phyloP scores from a whole-genome alignment of 2,113 vertebrate species.

The Delphinus delphis region DNA sequence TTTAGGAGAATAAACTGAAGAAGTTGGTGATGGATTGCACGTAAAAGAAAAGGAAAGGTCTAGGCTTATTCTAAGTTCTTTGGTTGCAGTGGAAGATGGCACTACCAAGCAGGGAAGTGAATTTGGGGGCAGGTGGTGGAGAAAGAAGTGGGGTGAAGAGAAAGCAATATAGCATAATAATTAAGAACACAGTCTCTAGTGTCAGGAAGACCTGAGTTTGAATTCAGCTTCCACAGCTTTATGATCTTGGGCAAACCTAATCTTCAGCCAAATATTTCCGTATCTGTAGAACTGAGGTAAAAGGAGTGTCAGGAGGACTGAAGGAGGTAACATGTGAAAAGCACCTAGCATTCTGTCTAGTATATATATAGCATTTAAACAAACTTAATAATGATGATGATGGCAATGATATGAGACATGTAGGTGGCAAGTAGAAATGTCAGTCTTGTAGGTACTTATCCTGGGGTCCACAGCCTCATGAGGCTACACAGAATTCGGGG shows the following conservation, averaged over 20 bases:
- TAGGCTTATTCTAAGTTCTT: neutral
- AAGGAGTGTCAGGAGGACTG: neutral
- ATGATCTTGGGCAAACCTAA: neutral
- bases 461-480: neutral
- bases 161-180: neutral
- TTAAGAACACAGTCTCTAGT: neutral
- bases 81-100: neutral
- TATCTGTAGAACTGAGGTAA: neutral
- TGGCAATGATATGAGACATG: neutral
- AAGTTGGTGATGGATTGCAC: neutral
- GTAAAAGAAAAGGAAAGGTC: neutral
- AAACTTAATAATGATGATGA: neutral
- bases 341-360: neutral
- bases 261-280: neutral
- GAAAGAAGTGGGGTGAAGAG: neutral
- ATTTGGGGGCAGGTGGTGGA: neutral
- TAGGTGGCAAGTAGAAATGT: neutral
- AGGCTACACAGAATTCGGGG: neutral
- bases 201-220: neutral
- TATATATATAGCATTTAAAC: neutral
- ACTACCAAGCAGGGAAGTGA: neutral
- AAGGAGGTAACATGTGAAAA: neutral
- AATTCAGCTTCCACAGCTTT: neutral
- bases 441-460: neutral
- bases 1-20: slow-evolving; percentile 8